These are phyloP conservation scores for Phengaris alcon DNA, from an alignment of 2,888 invertebrate genomes.

Conservation along the genomic window DNA sequence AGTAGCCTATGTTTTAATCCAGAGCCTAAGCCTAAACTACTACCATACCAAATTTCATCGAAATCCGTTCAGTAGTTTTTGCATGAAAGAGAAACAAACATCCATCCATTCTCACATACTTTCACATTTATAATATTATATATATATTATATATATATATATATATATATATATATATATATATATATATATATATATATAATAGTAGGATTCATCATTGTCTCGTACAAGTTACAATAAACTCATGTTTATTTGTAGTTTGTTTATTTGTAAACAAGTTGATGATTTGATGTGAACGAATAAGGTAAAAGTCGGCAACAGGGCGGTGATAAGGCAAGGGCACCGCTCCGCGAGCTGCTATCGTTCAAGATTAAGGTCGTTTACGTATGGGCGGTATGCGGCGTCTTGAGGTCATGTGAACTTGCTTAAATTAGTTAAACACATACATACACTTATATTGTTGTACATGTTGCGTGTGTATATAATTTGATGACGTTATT, in stretches of 20 bases:
- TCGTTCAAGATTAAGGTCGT: constrained; percentile 78
- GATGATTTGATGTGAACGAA: constrained; percentile 28
- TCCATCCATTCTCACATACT: too few species aligned
- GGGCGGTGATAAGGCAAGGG: constrained; percentile 57
- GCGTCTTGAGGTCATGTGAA: constrained; percentile 44
- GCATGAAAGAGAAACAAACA: too few species aligned
- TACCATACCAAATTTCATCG: too few species aligned
- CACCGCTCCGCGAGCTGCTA: constrained; percentile 55
- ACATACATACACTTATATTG: constrained; percentile 26
- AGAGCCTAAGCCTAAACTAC: too few species aligned
- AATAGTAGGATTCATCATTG: too few species aligned
- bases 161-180: too few species aligned
- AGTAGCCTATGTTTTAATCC: too few species aligned
- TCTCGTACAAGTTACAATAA: background rate
- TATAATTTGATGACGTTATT: constrained; percentile 9
- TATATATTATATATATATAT: too few species aligned
- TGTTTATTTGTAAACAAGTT: constrained; percentile 22
- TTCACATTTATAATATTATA: too few species aligned
- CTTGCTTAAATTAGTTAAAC: constrained; percentile 38
- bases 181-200: too few species aligned
- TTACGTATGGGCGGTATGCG: constrained; percentile 39
- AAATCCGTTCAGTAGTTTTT: too few species aligned
- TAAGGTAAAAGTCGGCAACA: constrained; percentile 44
- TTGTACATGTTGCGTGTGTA: background rate
- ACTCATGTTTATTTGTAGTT: background rate